These are phyloP conservation scores for Sebastes kiyomatsui DNA, from an alignment of 2,797 vertebrate genomes.

Conservation along the genomic window DNA sequence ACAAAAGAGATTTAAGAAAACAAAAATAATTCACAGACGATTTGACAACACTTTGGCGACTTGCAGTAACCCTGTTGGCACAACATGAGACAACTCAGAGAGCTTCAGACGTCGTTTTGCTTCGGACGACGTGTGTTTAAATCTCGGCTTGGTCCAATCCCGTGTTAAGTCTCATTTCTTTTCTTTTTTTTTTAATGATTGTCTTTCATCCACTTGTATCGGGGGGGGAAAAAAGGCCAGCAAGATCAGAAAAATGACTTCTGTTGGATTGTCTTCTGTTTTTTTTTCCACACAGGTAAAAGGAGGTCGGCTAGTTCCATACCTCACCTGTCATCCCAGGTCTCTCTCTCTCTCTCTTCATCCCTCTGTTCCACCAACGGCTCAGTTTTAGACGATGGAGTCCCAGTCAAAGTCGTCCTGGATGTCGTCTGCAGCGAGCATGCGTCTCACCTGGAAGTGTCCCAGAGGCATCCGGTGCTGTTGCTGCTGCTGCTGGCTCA, in stretches of 20 bases:
- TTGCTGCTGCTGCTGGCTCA: slow-evolving; percentile 82
- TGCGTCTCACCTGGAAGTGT: slow-evolving; percentile 89
- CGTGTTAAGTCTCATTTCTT: slow-evolving; percentile 53
- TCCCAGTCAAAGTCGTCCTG: slow-evolving; percentile 93
- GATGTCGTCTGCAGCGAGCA: slow-evolving; percentile 88
- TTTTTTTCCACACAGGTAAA: slow-evolving; percentile 54
- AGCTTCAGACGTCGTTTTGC: slow-evolving; percentile 28
- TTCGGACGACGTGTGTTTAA: slow-evolving; percentile 56
- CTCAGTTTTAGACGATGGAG: slow-evolving; percentile 85
- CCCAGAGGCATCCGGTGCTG: slow-evolving; percentile 84
- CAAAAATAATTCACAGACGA: slow-evolving; percentile 75
- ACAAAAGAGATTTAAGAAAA: slow-evolving; percentile 45
- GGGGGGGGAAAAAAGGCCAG: slow-evolving; percentile 47
- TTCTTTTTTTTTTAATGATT: slow-evolving; percentile 78
- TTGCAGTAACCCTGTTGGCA: slow-evolving; percentile 68
- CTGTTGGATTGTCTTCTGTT: slow-evolving; percentile 79
- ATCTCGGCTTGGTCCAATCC: slow-evolving; percentile 63
- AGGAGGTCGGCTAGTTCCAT: slow-evolving; percentile 39
- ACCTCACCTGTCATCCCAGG: slow-evolving; percentile 28
- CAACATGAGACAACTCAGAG: slow-evolving; percentile 53
- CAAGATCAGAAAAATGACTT: slow-evolving; percentile 45
- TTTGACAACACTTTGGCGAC: slow-evolving; percentile 68
- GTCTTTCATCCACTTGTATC: slow-evolving; percentile 74
- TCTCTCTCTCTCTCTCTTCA: slow-evolving; percentile 4
- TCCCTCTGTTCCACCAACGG: neutral